These are phyloP conservation scores for Anthoscopus minutus DNA, from an alignment of 2,113 vertebrate species.

Conservation along the genomic window DNA sequence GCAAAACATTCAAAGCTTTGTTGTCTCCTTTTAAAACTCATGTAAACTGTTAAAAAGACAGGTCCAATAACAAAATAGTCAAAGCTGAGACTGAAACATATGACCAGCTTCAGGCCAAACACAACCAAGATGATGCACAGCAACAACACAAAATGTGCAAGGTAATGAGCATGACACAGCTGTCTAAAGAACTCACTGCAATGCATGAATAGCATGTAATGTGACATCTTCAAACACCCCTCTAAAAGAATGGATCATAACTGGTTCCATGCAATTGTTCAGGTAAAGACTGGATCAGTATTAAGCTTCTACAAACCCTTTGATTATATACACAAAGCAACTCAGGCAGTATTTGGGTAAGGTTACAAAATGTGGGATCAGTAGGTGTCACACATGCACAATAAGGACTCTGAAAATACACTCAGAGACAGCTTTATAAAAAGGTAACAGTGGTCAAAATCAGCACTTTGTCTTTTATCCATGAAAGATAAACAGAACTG, in stretches of 20 bases:
- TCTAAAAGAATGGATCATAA: not conserved
- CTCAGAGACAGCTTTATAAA: not conserved
- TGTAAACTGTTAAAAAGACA: not conserved
- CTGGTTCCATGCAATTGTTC: not conserved
- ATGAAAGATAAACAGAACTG: not conserved
- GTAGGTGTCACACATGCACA: not conserved
- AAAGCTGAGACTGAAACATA: not conserved
- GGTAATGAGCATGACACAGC: not conserved
- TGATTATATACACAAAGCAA: not conserved
- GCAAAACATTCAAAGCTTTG: not conserved
- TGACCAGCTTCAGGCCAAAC: not conserved
- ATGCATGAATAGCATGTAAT: not conserved
- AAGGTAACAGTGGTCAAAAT: not conserved
- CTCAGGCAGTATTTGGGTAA: not conserved
- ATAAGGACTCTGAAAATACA: not conserved
- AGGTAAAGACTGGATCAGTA: not conserved
- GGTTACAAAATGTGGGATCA: not conserved
- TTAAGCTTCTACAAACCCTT: not conserved
- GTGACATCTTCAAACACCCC: not conserved
- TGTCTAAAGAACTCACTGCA: not conserved
- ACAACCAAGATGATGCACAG: not conserved
- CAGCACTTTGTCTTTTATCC: not conserved
- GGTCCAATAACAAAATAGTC: not conserved
- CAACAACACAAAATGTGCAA: not conserved
- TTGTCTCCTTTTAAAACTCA: not conserved